Conservation (phyloP, 2,888 invertebrate species). For the Nebria brevicollis region DNA sequence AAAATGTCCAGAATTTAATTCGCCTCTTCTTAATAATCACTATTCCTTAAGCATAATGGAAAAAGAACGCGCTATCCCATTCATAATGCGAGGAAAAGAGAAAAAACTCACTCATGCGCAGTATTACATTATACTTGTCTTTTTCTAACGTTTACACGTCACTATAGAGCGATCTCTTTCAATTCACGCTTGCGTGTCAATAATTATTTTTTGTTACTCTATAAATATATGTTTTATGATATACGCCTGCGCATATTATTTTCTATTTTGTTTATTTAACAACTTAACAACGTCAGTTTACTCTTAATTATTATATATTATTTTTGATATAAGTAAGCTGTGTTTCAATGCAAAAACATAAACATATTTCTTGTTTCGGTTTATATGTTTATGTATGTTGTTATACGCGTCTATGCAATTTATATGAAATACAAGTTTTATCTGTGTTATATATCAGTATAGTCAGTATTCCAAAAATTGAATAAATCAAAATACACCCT, state of each 20-base stretch:
- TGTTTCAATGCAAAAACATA: too few species aligned
- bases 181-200: too few species aligned
- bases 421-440: conserved; percentile 55
- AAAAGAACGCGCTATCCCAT: neutral
- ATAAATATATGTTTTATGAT: too few species aligned
- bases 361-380: neutral
- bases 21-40: neutral
- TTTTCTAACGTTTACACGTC: neutral
- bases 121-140: neutral
- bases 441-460: conserved; percentile 58
- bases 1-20: neutral
- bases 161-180: too few species aligned
- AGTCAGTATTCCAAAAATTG: conserved; percentile 58
- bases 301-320: too few species aligned
- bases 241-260: too few species aligned
- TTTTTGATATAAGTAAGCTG: too few species aligned
- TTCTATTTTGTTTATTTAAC: too few species aligned
- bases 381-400: neutral
- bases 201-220: too few species aligned
- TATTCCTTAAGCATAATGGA: neutral
- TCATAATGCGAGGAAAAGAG: neutral
- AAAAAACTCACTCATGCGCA: neutral
- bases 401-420: neutral
- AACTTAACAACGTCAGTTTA: too few species aligned
- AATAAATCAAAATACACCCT: conserved; percentile 56